Conservation (phyloP, 1,140 invertebrate species). For the Cydia fagiglandana region DNA sequence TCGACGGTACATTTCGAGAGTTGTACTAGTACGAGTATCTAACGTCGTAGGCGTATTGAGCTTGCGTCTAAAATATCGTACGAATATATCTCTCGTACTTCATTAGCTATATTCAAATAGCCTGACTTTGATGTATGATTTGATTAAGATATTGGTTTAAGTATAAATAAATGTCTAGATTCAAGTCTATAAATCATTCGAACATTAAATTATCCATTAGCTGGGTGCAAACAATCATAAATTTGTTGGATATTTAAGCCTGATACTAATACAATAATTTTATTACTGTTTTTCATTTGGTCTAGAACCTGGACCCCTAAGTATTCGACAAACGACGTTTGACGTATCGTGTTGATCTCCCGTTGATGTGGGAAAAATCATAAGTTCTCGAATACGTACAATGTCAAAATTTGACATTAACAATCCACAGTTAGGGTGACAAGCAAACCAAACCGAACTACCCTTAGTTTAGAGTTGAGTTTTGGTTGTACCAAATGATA, state of each 20-base stretch:
- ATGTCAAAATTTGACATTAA: too few relatives aligned
- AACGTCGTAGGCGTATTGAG: neutral
- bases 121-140: neutral
- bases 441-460: too few relatives aligned
- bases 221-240: neutral
- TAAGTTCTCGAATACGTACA: too few relatives aligned
- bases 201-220: neutral
- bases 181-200: neutral
- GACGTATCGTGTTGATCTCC: too few relatives aligned
- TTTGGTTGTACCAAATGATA: too few relatives aligned
- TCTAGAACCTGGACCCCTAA: too few relatives aligned
- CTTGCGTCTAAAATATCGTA: neutral
- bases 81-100: neutral
- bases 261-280: neutral
- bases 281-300: neutral
- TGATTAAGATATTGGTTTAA: conserved; percentile 9
- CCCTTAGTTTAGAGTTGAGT: too few relatives aligned
- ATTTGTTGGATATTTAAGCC: neutral
- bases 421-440: too few relatives aligned
- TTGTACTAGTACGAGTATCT: too few relatives aligned
- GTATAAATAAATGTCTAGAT: neutral
- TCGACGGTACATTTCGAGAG: too few relatives aligned
- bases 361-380: too few relatives aligned
- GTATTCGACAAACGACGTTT: too few relatives aligned
- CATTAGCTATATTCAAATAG: neutral